Evolutionary conservation across 2,797 vertebrate genomes (phyloP).

Genomic region (Lepilemur ruficaudatus): DNA sequence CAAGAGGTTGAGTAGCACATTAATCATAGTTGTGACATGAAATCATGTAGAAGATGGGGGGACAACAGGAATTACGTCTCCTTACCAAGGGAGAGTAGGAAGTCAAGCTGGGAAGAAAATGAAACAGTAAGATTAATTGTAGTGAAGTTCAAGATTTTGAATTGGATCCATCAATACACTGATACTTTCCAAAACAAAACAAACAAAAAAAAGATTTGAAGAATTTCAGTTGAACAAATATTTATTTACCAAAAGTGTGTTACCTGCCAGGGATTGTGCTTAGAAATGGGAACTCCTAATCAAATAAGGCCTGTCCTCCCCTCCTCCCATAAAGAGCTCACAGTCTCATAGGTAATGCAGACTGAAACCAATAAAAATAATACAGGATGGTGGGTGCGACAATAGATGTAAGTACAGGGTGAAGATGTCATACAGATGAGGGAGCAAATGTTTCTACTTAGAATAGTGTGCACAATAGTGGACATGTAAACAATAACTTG

Average conservation of each 20-base stretch:
- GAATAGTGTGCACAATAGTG: background rate
- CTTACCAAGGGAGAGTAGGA: background rate
- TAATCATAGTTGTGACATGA: constrained; percentile 55
- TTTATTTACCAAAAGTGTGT: background rate
- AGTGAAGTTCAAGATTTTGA: constrained; percentile 19
- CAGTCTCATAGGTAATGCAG: background rate
- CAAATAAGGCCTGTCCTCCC: background rate
- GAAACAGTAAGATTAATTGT: constrained; percentile 5
- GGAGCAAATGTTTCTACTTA: background rate
- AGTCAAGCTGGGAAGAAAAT: constrained; percentile 9
- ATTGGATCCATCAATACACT: background rate
- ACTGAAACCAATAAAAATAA: background rate
- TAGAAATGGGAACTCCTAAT: background rate
- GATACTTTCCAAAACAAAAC: background rate
- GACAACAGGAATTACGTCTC: constrained; percentile 32
- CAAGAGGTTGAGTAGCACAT: constrained; percentile 47
- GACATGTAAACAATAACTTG: background rate
- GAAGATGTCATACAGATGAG: background rate
- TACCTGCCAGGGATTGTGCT: background rate
- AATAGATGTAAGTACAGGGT: background rate
- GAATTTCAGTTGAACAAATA: background rate
- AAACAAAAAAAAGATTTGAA: background rate
- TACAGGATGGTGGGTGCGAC: accelerated
- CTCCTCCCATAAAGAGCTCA: background rate
- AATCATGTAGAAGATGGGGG: constrained; percentile 38